Base-by-base conservation (phyloP, 2,797 vertebrate species). In the Acrossocheilus fasciatus region DNA sequence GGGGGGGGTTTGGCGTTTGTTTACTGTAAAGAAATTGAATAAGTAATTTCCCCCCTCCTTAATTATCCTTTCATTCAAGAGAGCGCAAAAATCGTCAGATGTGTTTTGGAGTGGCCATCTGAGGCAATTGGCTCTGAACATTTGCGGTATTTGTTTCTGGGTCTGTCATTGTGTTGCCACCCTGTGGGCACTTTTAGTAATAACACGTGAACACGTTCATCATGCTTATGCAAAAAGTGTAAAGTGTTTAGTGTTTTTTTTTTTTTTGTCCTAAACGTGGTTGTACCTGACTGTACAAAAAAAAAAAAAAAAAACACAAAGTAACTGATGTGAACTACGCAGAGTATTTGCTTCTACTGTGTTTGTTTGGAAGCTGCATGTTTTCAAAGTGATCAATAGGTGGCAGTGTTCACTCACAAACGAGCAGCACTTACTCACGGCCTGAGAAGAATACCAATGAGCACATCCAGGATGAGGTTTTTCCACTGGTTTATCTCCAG, bases 111-210 rank as follows among this genome's bases (percentile, higher is more conserved):
- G 10, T 4, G 11, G 3, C 10, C 57, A 59, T 59, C 23, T 59
- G 9, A 47, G 47, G 30, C 30, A 30, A 30, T 30, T 30, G 30
- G 14, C 4, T 17, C 15, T 50, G 17, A 34, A 66, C 6, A 2
- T 18, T 6, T 68, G 45, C 14, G 41, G n/a, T 76, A 20, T 11
- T n/a, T 26, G 7, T 14, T 26, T 34, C 34, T 34, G 36, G 14
- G 6, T 68, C 36, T 79, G 23, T 30, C 4, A 2, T 70, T 79
- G 4, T 70, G 50, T 50, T 79, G 83, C 83, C 64, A 70, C n/a
- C 50, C 8, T 23, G 64, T 43, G 64, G 62, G 0, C 83, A 57
- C 17, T 59, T 23, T 4, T 10, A 43, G 23, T 69, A 69, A 43
- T 9, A 17, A 23, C 36, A 41, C 5, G 30, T 11, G 17, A 4